These are phyloP conservation scores for Dolomedes plantarius DNA, from an alignment of 2,888 invertebrate species.

Conservation along the genomic window DNA sequence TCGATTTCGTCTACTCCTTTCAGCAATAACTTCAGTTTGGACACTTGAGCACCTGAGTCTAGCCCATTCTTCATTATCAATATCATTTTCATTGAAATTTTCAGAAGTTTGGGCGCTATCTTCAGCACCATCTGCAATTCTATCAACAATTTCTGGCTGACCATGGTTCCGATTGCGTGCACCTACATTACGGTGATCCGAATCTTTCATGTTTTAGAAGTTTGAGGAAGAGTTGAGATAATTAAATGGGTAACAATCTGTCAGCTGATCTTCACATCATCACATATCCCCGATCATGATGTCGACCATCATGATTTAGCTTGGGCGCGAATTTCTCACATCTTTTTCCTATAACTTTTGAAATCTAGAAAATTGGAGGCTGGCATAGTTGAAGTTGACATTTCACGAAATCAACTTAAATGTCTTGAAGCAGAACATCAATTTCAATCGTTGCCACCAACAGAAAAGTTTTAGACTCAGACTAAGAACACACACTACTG, in stretches of 20 bases:
- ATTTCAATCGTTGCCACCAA: not conserved
- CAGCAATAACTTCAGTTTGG: conserved; percentile 86
- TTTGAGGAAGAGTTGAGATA: conserved; percentile 23
- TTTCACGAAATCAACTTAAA: not conserved
- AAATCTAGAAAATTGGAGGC: conserved; percentile 5
- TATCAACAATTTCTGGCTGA: conserved; percentile 48
- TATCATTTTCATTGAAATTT: conserved; percentile 79
- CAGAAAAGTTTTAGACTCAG: not conserved
- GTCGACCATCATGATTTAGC: not conserved
- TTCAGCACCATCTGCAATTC: conserved; percentile 71
- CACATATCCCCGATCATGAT: not conserved
- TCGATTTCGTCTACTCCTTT: conserved; percentile 72
- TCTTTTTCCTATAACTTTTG: conserved; percentile 54
- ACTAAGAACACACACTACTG: not conserved
- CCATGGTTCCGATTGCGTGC: conserved; percentile 28
- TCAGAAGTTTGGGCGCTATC: conserved; percentile 28
- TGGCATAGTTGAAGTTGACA: not conserved
- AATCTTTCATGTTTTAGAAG: conserved; percentile 41
- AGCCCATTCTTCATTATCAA: conserved; percentile 80
- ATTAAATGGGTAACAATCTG: conserved; percentile 38
- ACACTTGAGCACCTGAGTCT: conserved; percentile 92
- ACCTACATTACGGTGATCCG: conserved; percentile 38
- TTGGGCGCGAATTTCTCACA: not conserved
- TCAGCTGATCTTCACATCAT: conserved; percentile 18
- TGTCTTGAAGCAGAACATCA: not conserved